phyloP scores from a whole-genome alignment of 2,888 invertebrate genomes.

The Cactoblastis cactorum region DNA sequence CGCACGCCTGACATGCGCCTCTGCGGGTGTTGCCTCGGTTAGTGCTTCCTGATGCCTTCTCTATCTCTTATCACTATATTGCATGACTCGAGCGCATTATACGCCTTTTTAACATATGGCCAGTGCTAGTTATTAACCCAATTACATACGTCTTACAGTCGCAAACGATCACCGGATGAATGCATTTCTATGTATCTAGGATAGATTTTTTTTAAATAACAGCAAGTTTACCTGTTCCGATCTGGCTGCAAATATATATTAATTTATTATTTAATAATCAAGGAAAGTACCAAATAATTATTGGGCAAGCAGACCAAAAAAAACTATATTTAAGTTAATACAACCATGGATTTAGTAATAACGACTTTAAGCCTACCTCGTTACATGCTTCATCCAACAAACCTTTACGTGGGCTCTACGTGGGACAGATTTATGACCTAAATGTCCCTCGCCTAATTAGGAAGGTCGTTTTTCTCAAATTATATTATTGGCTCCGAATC shows the following conservation, averaged over 20 bases:
- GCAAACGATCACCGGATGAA: conserved; percentile 7
- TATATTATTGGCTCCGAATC: not conserved
- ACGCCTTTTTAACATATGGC: conserved; percentile 26
- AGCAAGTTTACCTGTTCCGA: not conserved
- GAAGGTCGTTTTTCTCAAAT: conserved; percentile 29
- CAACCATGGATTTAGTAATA: too few relatives aligned
- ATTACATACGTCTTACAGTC: conserved; percentile 14
- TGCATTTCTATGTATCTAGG: not conserved
- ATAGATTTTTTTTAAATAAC: not conserved
- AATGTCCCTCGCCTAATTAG: conserved; percentile 40
- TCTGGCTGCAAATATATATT: too few relatives aligned
- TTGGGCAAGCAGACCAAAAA: too few relatives aligned
- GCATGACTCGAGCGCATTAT: conserved; percentile 19
- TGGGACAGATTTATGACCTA: conserved; percentile 36
- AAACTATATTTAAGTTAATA: too few relatives aligned
- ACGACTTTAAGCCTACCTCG: not conserved
- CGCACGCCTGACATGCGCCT: conserved; percentile 69
- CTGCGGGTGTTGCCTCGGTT: conserved; percentile 74
- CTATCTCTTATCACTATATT: conserved; percentile 22
- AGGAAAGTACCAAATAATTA: too few relatives aligned
- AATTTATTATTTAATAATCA: not conserved
- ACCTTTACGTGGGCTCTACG: conserved; percentile 25
- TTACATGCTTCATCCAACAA: not conserved
- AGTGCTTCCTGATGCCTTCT: conserved; percentile 33
- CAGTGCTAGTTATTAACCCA: conserved; percentile 25